Conservation (phyloP, 2,888 invertebrate species). For the Xanthia togata region DNA sequence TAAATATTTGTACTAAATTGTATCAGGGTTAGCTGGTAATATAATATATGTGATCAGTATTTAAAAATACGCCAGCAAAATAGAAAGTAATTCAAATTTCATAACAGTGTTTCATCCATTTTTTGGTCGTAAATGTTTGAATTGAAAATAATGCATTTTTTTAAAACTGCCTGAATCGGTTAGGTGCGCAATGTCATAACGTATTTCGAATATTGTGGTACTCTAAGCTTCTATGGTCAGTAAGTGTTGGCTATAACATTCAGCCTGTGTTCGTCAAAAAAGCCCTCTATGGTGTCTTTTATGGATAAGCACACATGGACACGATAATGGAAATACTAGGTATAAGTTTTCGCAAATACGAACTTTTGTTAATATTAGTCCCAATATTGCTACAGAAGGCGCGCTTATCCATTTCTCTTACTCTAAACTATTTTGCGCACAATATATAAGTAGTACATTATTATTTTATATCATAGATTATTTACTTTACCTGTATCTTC, state of each 20-base stretch:
- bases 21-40: conserved; percentile 46
- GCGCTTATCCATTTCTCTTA: conserved; percentile 26
- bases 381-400: conserved; percentile 13
- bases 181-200: conserved; percentile 10
- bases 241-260: neutral
- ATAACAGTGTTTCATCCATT: conserved; percentile 5
- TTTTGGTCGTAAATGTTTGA: conserved; percentile 7
- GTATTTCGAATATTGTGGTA: conserved; percentile 17
- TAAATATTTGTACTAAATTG: conserved; percentile 44
- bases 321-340: neutral
- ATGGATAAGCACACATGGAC: neutral
- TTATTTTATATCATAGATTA: conserved; percentile 2
- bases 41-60: conserved; percentile 55
- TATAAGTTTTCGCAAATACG: neutral
- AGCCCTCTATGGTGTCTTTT: neutral
- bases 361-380: conserved; percentile 3
- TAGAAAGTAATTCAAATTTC: conserved; percentile 25
- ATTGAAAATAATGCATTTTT: conserved; percentile 44
- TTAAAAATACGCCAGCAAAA: conserved; percentile 50
- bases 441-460: conserved; percentile 30
- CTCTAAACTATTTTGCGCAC: conserved; percentile 44
- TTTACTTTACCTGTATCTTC: conserved; percentile 8
- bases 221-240: neutral
- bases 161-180: conserved; percentile 15
- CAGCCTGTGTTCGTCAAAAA: neutral